A percentile compares a stretch with the other conserved stretches of the same genome.
These are phyloP conservation scores for Macaria notata DNA, from an alignment of 2,888 invertebrate species.

Conservation along the genomic window DNA sequence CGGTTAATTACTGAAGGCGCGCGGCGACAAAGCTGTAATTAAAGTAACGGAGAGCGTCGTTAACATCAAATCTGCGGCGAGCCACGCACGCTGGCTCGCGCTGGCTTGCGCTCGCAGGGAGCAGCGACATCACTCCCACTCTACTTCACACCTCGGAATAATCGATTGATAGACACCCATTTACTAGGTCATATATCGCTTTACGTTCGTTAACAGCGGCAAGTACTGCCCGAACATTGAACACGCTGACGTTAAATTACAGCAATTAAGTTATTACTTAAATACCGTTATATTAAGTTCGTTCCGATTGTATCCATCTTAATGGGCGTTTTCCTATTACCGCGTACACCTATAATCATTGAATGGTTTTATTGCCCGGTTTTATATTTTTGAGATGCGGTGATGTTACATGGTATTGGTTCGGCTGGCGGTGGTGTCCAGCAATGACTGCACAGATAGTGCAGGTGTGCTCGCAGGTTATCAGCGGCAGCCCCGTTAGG, in stretches of 20 bases:
- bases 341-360: slow-evolving; percentile 15
- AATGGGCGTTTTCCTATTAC: slow-evolving; percentile 21
- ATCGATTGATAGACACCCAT: slow-evolving; percentile 50
- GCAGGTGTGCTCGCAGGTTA: slow-evolving; percentile 40
- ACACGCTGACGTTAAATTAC: slow-evolving; percentile 30
- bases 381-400: no score
- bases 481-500: slow-evolving; percentile 30
- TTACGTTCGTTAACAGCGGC: slow-evolving; percentile 27
- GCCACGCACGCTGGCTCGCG: slow-evolving; percentile 34
- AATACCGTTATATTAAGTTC: slow-evolving; percentile 29
- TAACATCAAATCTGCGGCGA: slow-evolving; percentile 55
- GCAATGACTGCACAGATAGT: slow-evolving; percentile 10
- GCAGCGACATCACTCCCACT: background rate
- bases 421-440: slow-evolving; percentile 44
- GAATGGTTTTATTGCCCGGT: slow-evolving; percentile 32
- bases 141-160: slow-evolving; percentile 40
- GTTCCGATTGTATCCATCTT: slow-evolving; percentile 23
- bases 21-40: slow-evolving; percentile 73
- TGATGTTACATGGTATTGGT: no score
- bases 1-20: slow-evolving; percentile 67
- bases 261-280: slow-evolving; percentile 34
- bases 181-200: slow-evolving; percentile 45
- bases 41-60: slow-evolving; percentile 72
- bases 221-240: slow-evolving; percentile 30
- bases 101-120: slow-evolving; percentile 3